Conservation (phyloP, 2,113 vertebrate species). For the Rafetus swinhoei region DNA sequence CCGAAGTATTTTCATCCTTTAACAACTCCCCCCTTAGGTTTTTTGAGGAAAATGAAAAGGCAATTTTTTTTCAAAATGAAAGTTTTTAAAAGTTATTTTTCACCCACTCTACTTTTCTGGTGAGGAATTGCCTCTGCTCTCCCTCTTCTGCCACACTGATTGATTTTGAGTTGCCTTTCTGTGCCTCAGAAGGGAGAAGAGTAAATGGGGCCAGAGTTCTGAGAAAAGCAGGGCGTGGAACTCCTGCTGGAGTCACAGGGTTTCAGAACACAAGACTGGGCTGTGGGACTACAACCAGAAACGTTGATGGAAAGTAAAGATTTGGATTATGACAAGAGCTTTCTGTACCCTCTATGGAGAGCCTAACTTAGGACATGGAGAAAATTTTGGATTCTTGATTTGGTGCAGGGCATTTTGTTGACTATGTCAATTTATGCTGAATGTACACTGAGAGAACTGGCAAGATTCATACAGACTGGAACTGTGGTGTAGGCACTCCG, state of each 20-base stretch:
- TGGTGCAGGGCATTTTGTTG: not conserved
- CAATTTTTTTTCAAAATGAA: not conserved
- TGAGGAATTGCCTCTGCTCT: not conserved
- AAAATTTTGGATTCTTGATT: not conserved
- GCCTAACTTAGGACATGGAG: not conserved
- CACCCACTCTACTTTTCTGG: not conserved
- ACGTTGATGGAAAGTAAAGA: not conserved
- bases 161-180: not conserved
- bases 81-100: not conserved
- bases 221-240: not conserved
- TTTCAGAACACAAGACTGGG: not conserved
- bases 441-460: not conserved
- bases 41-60: not conserved
- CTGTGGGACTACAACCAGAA: not conserved
- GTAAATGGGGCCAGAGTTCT: not conserved
- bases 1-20: not conserved
- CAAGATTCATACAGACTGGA: not conserved
- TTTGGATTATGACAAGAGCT: not conserved
- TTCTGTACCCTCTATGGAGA: not conserved
- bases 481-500: not conserved
- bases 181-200: not conserved
- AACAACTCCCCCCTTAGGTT: not conserved
- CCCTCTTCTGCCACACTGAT: rapidly evolving
- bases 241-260: not conserved
- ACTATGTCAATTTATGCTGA: not conserved